Evolutionary conservation across 2,888 invertebrate species (phyloP).

Genomic region (Silvanus unidentatus): DNA sequence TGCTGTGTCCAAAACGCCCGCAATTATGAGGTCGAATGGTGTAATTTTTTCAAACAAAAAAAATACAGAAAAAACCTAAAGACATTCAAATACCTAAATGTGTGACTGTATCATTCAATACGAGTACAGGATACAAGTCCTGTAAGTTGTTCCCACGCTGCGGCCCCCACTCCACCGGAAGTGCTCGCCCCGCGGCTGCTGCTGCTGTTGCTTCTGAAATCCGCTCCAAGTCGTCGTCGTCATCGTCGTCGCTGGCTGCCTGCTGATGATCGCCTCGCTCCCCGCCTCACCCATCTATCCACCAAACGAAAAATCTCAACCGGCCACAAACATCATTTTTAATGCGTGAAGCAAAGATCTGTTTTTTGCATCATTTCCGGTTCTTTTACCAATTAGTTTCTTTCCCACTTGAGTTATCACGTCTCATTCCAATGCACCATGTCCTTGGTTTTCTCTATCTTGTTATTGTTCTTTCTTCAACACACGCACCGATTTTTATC

Average conservation of each 20-base stretch:
- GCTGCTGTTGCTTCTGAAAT: constrained; percentile 13
- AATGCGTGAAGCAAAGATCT: constrained; percentile 32
- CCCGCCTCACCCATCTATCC: too few relatives aligned
- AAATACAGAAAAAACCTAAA: too few relatives aligned
- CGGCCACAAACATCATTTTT: constrained; percentile 22
- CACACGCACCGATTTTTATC: too few relatives aligned
- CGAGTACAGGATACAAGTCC: constrained; percentile 12
- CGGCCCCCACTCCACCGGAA: constrained; percentile 39
- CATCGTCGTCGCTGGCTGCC: constrained; percentile 8
- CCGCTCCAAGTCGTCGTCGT: constrained; percentile 23
- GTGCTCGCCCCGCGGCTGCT: constrained; percentile 36
- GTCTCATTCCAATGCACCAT: constrained; percentile 10
- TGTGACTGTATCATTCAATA: too few relatives aligned
- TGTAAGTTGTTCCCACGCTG: constrained; percentile 34
- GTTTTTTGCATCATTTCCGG: constrained; percentile 38
- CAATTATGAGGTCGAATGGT: neutral
- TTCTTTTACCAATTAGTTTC: constrained; percentile 39
- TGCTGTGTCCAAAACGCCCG: too few relatives aligned
- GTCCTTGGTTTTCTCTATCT: constrained; percentile 15
- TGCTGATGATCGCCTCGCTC: neutral
- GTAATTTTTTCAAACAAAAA: neutral
- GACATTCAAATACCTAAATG: too few relatives aligned
- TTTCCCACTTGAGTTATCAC: constrained; percentile 29
- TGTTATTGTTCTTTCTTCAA: too few relatives aligned
- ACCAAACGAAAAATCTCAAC: constrained; percentile 1